phyloP scores from a whole-genome alignment of 2,797 vertebrate genomes.

The Smutsia gigantea region DNA sequence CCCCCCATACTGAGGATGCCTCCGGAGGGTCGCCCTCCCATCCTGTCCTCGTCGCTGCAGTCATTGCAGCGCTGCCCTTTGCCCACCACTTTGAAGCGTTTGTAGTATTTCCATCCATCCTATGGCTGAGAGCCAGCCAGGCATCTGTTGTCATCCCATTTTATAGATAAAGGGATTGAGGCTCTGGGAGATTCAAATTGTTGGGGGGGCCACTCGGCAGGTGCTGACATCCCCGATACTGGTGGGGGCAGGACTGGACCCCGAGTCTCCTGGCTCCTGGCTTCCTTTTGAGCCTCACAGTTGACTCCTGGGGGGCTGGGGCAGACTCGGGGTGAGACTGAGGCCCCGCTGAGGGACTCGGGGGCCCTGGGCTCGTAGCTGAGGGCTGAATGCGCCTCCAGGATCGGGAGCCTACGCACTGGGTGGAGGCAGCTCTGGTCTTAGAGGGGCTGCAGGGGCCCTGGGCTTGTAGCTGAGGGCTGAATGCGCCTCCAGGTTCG shows the following conservation, averaged over 20 bases:
- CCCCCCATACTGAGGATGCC: accelerated
- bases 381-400: background rate
- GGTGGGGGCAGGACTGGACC: background rate
- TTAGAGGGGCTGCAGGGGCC: background rate
- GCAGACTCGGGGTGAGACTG: background rate
- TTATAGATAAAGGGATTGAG: background rate
- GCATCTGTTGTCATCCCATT: background rate
- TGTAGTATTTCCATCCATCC: background rate
- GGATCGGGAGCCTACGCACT: background rate
- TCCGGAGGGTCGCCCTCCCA: accelerated
- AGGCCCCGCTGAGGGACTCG: background rate
- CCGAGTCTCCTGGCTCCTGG: background rate
- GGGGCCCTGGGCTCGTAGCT: background rate
- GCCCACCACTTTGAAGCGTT: background rate
- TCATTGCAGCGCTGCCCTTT: background rate
- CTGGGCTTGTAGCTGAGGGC: background rate
- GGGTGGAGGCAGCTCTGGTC: background rate
- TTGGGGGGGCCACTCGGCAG: accelerated
- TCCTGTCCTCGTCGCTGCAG: accelerated
- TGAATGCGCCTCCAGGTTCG: background rate
- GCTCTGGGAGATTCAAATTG: background rate
- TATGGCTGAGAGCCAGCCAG: background rate
- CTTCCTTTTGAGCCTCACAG: background rate
- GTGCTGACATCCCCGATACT: background rate
- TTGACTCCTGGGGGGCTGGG: background rate